These are phyloP conservation scores for Panopea generosa DNA, from an alignment of 2,888 invertebrate genomes.

Conservation along the genomic window DNA sequence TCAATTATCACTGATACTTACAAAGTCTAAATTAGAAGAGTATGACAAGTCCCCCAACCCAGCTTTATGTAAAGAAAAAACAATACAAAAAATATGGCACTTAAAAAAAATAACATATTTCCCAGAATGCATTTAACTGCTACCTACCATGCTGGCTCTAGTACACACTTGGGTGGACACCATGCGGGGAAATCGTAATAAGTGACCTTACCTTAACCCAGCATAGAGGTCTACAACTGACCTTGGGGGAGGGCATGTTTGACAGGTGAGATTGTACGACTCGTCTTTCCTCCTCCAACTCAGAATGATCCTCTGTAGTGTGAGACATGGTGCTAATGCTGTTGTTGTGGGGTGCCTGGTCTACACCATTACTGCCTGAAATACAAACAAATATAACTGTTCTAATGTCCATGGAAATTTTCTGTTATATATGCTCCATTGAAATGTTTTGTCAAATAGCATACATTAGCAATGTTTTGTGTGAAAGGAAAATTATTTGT, in stretches of 20 bases:
- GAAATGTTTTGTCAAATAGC: too few relatives aligned
- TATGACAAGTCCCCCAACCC: too few relatives aligned
- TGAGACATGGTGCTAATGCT: constrained; percentile 56
- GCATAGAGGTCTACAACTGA: constrained; percentile 60
- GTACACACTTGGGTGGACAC: background rate
- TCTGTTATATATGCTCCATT: too few relatives aligned
- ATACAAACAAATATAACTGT: too few relatives aligned
- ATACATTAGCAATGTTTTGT: too few relatives aligned
- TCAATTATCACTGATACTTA: too few relatives aligned
- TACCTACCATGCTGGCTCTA: constrained; percentile 12
- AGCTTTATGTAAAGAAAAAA: too few relatives aligned
- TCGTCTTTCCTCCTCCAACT: constrained; percentile 79
- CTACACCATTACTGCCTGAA: constrained; percentile 53
- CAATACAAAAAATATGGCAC: too few relatives aligned
- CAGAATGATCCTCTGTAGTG: constrained; percentile 65
- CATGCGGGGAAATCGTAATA: background rate
- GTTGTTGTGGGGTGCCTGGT: constrained; percentile 40
- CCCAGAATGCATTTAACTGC: background rate
- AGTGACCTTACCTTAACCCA: constrained; percentile 47
- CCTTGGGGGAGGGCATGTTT: constrained; percentile 81
- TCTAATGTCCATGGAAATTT: too few relatives aligned
- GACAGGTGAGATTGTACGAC: constrained; percentile 78
- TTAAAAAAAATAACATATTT: too few relatives aligned
- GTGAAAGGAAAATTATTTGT: too few relatives aligned
- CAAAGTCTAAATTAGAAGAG: too few relatives aligned